A percentile compares a stretch with the other conserved stretches of the same genome.
Conservation (phyloP, 2,113 vertebrate species). For the Alectura lathami region DNA sequence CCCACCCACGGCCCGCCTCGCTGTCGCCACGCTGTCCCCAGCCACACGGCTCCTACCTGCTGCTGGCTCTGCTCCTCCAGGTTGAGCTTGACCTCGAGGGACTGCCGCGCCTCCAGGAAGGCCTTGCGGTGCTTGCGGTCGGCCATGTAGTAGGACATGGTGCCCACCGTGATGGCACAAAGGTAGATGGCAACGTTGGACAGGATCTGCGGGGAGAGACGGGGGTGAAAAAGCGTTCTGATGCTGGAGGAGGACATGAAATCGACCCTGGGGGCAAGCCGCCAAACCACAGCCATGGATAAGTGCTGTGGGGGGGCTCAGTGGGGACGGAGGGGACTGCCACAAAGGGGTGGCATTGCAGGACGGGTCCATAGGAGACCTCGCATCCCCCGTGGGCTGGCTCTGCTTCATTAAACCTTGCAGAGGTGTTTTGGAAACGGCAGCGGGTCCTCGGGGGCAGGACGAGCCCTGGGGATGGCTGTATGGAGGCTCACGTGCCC, state of each 20-base stretch:
- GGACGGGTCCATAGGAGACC: not conserved
- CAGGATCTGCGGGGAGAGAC: constrained; percentile 76
- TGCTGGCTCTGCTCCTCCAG: constrained; percentile 95
- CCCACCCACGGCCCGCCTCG: fast-evolving
- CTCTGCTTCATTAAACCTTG: constrained; percentile 34
- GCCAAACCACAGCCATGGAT: fast-evolving
- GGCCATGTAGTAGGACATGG: constrained; percentile 94
- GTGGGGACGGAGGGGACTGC: fast-evolving
- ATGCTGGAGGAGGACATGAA: not conserved
- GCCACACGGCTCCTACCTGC: constrained; percentile 79
- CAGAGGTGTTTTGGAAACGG: constrained; percentile 54
- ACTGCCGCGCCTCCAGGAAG: constrained; percentile 93
- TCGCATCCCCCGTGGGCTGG: not conserved
- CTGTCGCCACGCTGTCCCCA: not conserved
- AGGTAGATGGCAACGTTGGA: constrained; percentile 90
- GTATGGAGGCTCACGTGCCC: not conserved
- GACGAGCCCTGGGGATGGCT: not conserved
- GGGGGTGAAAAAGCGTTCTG: not conserved
- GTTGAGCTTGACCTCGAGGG: constrained; percentile 93
- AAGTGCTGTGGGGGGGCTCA: not conserved
- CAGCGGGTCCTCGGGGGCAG: not conserved
- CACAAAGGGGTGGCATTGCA: not conserved
- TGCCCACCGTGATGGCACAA: constrained; percentile 84
- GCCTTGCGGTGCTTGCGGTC: constrained; percentile 95
- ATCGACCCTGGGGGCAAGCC: not conserved